Evolutionary conservation across 2,888 invertebrate species (phyloP).

Genomic region (Melinaea menophilus): DNA sequence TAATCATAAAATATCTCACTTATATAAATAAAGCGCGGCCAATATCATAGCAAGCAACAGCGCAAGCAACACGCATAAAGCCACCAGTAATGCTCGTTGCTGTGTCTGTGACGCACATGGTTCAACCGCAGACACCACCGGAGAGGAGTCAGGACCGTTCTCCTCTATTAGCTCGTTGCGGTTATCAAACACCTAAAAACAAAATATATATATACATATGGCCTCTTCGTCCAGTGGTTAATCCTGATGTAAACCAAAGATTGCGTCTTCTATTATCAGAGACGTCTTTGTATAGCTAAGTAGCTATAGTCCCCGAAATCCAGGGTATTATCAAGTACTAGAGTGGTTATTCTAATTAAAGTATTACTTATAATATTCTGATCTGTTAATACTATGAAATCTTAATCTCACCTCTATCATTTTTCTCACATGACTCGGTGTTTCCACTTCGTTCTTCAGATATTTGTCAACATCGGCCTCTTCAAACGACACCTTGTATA

Average conservation of each 20-base stretch:
- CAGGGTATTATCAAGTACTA: too few species aligned
- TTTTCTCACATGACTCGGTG: slow-evolving; percentile 89
- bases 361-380: too few species aligned
- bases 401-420: slow-evolving; percentile 86
- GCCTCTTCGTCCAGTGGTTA: too few species aligned
- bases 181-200: slow-evolving; percentile 86
- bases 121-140: slow-evolving; percentile 80
- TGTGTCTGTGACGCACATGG: slow-evolving; percentile 90
- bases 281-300: too few species aligned
- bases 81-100: slow-evolving; percentile 90
- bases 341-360: too few species aligned
- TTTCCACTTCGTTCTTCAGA: slow-evolving; percentile 74
- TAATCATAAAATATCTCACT: slow-evolving; percentile 59
- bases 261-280: too few species aligned
- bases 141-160: slow-evolving; percentile 80
- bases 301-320: too few species aligned
- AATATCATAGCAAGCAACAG: slow-evolving; percentile 85
- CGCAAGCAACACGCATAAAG: slow-evolving; percentile 85
- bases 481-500: slow-evolving; percentile 64
- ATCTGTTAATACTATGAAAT: not conserved
- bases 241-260: too few species aligned
- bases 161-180: slow-evolving; percentile 85
- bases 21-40: slow-evolving; percentile 86
- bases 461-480: slow-evolving; percentile 65
- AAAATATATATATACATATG: not conserved